Percentiles rank a stretch among this genome's conserved stretches.
Conservation (phyloP, 2,113 vertebrate species). For the Herpetotheres cachinnans region DNA sequence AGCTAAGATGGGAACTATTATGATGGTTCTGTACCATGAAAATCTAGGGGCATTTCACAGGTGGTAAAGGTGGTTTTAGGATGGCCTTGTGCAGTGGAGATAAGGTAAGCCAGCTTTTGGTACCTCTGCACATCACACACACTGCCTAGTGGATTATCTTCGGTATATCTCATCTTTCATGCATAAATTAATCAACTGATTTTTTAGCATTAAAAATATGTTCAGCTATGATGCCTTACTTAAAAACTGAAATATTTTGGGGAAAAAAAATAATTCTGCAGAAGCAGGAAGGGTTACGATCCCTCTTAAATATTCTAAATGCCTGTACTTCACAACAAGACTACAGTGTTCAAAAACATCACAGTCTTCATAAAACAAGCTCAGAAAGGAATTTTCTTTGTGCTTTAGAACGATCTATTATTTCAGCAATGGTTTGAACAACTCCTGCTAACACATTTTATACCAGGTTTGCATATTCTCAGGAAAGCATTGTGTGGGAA, state of each 20-base stretch:
- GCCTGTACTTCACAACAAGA: neutral
- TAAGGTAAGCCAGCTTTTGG: neutral
- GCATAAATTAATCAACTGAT: neutral
- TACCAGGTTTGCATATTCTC: neutral
- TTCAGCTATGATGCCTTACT: neutral
- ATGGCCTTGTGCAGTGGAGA: neutral
- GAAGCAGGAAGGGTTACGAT: neutral
- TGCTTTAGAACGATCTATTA: neutral
- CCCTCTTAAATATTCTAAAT: neutral
- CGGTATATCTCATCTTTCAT: neutral
- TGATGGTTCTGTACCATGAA: neutral
- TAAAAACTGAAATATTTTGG: neutral
- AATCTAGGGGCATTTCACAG: neutral
- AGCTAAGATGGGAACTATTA: neutral
- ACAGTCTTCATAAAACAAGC: neutral
- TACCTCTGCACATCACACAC: neutral
- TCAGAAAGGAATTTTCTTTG: neutral
- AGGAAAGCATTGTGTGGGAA: neutral
- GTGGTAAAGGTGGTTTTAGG: neutral
- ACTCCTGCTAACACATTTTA: neutral
- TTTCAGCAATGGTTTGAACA: neutral
- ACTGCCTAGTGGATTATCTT: neutral
- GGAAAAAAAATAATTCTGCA: neutral
- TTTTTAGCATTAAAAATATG: neutral
- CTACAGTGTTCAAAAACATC: neutral